phyloP scores from a whole-genome alignment of 2,888 invertebrate genomes.

The Deroplatys truncata region DNA sequence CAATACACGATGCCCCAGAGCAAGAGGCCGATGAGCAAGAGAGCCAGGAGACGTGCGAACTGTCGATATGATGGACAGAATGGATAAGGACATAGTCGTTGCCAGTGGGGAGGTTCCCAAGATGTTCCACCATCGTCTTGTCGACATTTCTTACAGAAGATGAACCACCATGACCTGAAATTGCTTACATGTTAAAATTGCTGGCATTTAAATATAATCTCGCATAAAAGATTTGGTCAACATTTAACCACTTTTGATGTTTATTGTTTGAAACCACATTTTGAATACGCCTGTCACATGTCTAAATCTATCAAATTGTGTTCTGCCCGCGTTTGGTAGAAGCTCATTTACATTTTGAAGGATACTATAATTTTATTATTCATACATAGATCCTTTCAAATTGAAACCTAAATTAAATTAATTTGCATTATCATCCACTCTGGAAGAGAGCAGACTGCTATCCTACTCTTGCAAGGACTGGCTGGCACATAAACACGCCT shows the following conservation, averaged over 20 bases:
- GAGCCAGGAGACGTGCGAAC: conserved; percentile 70
- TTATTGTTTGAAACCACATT: not conserved
- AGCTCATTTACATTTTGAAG: too few relatives aligned
- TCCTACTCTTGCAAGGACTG: too few relatives aligned
- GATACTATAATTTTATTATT: too few relatives aligned
- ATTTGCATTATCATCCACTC: too few relatives aligned
- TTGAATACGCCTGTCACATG: too few relatives aligned
- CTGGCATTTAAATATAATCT: conserved; percentile 45
- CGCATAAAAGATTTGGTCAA: not conserved
- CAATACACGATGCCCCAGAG: conserved; percentile 57
- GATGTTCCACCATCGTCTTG: conserved; percentile 48
- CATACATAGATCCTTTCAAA: too few relatives aligned
- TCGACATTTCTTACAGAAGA: conserved; percentile 75
- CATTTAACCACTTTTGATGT: not conserved
- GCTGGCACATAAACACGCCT: too few relatives aligned
- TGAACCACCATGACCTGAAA: conserved; percentile 69
- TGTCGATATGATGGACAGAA: conserved; percentile 81
- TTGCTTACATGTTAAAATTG: conserved; percentile 59
- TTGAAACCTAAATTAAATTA: too few relatives aligned
- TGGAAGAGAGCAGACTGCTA: too few relatives aligned
- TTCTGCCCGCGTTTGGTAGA: too few relatives aligned
- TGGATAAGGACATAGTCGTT: conserved; percentile 76
- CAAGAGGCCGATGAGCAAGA: conserved; percentile 58
- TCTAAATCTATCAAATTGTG: too few relatives aligned
- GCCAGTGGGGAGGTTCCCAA: conserved; percentile 81